phyloP scores from a whole-genome alignment of 2,888 invertebrate species.

The Parapristionchus giblindavisi region DNA sequence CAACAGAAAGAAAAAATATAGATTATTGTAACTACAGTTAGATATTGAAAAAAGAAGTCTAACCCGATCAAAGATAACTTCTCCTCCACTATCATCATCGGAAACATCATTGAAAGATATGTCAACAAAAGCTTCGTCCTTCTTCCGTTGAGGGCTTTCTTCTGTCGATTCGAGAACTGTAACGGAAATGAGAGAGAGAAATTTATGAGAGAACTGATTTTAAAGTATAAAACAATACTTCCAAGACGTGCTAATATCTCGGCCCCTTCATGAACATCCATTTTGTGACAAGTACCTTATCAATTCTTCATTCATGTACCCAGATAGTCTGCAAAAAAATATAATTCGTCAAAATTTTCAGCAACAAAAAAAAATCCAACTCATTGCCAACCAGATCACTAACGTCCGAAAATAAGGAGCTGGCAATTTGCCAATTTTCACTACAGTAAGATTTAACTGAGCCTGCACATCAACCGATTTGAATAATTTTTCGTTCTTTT shows the following conservation, averaged over 20 bases:
- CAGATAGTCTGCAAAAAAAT: constrained; percentile 8
- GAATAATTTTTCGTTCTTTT: neutral
- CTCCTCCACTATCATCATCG: constrained; percentile 19
- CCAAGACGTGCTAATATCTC: constrained; percentile 34
- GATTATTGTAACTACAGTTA: too few relatives aligned
- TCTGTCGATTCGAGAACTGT: constrained; percentile 31
- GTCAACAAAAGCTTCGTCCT: constrained; percentile 26
- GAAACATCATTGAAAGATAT: constrained; percentile 20
- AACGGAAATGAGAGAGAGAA: neutral
- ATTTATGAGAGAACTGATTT: neutral
- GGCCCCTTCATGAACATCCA: constrained; percentile 35
- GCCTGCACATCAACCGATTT: neutral
- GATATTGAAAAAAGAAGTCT: neutral
- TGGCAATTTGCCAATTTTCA: constrained; percentile 6
- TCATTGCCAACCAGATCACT: constrained; percentile 12
- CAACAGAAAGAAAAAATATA: neutral
- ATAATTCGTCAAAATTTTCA: neutral
- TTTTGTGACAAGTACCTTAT: neutral
- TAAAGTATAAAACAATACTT: constrained; percentile 1
- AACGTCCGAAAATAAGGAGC: neutral
- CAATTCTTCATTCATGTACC: constrained; percentile 1
- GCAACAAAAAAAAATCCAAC: constrained; percentile 11
- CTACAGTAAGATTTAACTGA: neutral
- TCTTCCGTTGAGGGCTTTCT: constrained; percentile 23
- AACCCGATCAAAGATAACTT: constrained; percentile 30